Percentiles rank a stretch among this genome's conserved stretches.
Conservation (phyloP, 2,888 invertebrate genomes). For the Polydrusus pterygomalis region DNA sequence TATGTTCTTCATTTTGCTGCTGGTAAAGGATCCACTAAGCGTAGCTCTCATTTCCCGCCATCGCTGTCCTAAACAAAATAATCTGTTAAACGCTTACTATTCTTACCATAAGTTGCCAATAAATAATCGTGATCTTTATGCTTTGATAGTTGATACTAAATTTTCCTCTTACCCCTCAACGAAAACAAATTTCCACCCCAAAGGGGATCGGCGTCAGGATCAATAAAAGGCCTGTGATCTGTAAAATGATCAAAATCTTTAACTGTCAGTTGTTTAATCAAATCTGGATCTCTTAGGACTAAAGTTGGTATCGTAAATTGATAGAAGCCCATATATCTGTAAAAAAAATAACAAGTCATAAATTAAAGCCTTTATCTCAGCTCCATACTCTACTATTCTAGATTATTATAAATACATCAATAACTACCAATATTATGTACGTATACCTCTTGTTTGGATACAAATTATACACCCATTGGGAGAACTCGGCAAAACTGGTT, state of each 20-base stretch:
- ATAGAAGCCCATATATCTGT: slow-evolving; percentile 62
- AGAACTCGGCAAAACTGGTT: slow-evolving; percentile 52
- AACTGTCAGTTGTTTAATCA: too few species aligned
- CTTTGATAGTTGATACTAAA: too few species aligned
- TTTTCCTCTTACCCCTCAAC: slow-evolving; percentile 55
- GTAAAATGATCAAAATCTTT: too few species aligned
- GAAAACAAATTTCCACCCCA: slow-evolving; percentile 70
- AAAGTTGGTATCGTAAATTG: slow-evolving; percentile 70
- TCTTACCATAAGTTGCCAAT: too few species aligned
- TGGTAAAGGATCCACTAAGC: too few species aligned
- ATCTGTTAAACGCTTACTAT: too few species aligned
- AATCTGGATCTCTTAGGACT: slow-evolving; percentile 63
- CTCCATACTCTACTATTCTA: too few species aligned
- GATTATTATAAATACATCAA: too few species aligned
- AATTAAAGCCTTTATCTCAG: background rate
- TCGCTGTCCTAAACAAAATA: slow-evolving; percentile 39
- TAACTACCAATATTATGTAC: too few species aligned
- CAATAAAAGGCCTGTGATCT: slow-evolving; percentile 48
- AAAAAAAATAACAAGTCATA: background rate
- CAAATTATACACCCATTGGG: slow-evolving; percentile 56
- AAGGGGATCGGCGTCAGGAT: slow-evolving; percentile 70
- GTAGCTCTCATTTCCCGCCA: slow-evolving; percentile 62
- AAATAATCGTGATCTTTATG: background rate
- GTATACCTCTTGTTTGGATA: slow-evolving; percentile 57
- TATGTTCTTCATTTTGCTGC: too few species aligned